phyloP scores from a whole-genome alignment of 2,888 invertebrate genomes.

The Chaetogeoica ovagalla region DNA sequence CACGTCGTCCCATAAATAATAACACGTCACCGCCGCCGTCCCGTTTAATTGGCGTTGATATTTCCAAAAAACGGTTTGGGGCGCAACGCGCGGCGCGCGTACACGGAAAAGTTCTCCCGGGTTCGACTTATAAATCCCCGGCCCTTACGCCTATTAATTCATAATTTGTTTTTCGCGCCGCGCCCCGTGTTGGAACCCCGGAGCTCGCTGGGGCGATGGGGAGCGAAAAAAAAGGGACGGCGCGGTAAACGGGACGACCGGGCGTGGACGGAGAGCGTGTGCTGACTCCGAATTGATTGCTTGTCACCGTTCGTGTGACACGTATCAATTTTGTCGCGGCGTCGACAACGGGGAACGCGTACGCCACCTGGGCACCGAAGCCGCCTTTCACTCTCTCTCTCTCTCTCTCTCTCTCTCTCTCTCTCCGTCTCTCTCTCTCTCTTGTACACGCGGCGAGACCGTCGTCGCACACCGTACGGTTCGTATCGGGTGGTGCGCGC shows the following conservation, averaged over 20 bases:
- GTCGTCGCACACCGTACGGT: too few species aligned
- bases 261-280: neutral
- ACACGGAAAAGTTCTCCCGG: slow-evolving; percentile 13
- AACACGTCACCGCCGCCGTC: neutral
- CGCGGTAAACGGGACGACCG: neutral
- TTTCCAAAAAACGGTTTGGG: slow-evolving; percentile 7
- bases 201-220: too few species aligned
- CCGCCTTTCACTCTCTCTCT: too few species aligned
- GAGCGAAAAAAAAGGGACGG: too few species aligned
- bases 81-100: neutral
- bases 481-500: too few species aligned
- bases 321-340: slow-evolving; percentile 28
- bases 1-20: slow-evolving; percentile 52
- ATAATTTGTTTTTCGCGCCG: slow-evolving; percentile 37
- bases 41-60: slow-evolving; percentile 49
- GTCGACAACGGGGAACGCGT: slow-evolving; percentile 31
- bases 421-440: too few species aligned
- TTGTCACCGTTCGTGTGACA: slow-evolving; percentile 46
- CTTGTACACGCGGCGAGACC: too few species aligned
- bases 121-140: slow-evolving; percentile 20
- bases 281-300: slow-evolving; percentile 51
- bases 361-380: slow-evolving; percentile 41
- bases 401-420: too few species aligned
- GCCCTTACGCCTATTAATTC: slow-evolving; percentile 42
- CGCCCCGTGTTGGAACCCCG: too few species aligned